A percentile compares a stretch with the other conserved stretches of the same genome.
Conservation (phyloP, 2,888 invertebrate genomes). For the Petrolisthes cinctipes region DNA sequence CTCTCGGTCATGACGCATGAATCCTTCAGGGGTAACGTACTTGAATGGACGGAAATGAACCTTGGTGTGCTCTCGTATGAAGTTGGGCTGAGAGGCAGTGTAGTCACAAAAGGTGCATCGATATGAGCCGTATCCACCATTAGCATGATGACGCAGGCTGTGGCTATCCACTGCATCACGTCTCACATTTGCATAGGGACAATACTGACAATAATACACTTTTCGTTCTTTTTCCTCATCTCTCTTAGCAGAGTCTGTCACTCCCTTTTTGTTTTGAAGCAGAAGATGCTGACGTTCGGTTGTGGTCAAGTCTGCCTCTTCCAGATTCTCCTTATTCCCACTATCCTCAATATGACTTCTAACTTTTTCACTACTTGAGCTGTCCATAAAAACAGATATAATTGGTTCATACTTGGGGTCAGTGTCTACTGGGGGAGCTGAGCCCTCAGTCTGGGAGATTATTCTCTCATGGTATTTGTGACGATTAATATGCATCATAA, state of each 20-base stretch:
- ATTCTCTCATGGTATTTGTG: conserved; percentile 72
- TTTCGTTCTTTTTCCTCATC: conserved; percentile 75
- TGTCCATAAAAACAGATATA: conserved; percentile 28
- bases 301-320: conserved; percentile 68
- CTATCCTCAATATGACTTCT: conserved; percentile 29
- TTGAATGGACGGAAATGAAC: conserved; percentile 76
- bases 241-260: conserved; percentile 69
- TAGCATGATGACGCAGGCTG: conserved; percentile 76
- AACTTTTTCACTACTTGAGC: conserved; percentile 32
- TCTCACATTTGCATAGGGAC: conserved; percentile 83
- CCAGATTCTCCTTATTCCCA: conserved; percentile 55
- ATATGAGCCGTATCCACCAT: conserved; percentile 72
- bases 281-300: conserved; percentile 76
- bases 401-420: conserved; percentile 59
- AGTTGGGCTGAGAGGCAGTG: conserved; percentile 80
- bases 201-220: conserved; percentile 79
- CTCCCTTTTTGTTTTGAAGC: conserved; percentile 71
- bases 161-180: conserved; percentile 83
- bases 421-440: conserved; percentile 49
- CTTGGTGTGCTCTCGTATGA: conserved; percentile 83
- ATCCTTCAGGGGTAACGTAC: conserved; percentile 64
- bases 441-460: conserved; percentile 50
- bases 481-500: conserved; percentile 84
- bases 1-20: conserved; percentile 61
- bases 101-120: conserved; percentile 87